phyloP scores from a whole-genome alignment of 1,140 invertebrate genomes.

The Nymphalis io region DNA sequence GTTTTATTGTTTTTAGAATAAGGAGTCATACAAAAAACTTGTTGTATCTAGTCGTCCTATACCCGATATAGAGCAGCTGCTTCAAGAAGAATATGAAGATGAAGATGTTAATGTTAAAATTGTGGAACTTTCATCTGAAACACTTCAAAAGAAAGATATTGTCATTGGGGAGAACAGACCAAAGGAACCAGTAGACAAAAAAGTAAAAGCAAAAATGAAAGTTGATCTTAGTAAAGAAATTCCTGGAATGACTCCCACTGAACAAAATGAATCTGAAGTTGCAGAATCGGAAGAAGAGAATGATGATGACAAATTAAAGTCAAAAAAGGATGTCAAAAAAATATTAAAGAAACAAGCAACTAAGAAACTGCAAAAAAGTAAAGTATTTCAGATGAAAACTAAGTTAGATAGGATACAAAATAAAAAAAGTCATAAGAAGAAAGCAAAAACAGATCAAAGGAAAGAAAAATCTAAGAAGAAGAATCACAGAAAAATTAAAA shows the following conservation, averaged over 20 bases:
- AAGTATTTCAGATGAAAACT: constrained; percentile 87
- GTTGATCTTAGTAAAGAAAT: constrained; percentile 54
- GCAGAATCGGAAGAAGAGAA: constrained; percentile 61
- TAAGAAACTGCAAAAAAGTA: constrained; percentile 86
- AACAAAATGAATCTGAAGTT: constrained; percentile 71
- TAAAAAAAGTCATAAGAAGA: constrained; percentile 79
- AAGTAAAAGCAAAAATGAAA: constrained; percentile 41
- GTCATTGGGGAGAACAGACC: constrained; percentile 86
- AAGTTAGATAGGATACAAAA: constrained; percentile 84
- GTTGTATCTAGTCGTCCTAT: constrained; percentile 84
- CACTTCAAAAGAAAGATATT: constrained; percentile 83
- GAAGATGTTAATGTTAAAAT: constrained; percentile 89
- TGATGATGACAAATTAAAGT: constrained; percentile 76
- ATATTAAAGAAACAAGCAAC: constrained; percentile 85
- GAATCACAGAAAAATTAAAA: constrained; percentile 63
- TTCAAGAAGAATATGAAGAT: constrained; percentile 85
- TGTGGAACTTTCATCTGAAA: constrained; percentile 85
- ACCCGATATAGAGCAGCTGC: constrained; percentile 84
- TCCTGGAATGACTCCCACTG: constrained; percentile 70
- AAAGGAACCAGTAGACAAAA: constrained; percentile 52
- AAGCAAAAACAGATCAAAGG: constrained; percentile 57
- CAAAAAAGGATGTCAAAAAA: constrained; percentile 84
- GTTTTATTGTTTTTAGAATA: constrained; percentile 78
- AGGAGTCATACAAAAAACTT: constrained; percentile 84
- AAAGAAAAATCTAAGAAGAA: constrained; percentile 75